phyloP scores from a whole-genome alignment of 1,140 invertebrate genomes.

The Muscidifurax raptorellus region DNA sequence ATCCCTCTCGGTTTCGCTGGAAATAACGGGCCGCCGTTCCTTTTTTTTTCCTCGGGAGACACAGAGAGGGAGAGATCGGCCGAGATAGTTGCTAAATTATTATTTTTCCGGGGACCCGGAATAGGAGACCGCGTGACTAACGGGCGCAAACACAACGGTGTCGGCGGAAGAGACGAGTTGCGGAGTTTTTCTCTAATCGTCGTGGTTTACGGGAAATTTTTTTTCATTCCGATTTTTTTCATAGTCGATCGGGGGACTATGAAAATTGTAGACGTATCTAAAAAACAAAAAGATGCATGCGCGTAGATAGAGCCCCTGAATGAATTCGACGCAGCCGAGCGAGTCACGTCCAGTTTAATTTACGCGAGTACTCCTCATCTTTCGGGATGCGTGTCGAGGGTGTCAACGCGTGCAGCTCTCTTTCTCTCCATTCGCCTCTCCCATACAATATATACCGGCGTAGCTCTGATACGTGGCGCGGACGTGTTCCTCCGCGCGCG shows the following conservation, averaged over 20 bases:
- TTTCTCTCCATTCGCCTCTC: conserved; percentile 3
- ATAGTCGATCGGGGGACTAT: too few relatives aligned
- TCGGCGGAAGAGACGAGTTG: conserved; percentile 13
- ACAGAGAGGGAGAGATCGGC: conserved; percentile 48
- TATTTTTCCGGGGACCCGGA: conserved; percentile 58
- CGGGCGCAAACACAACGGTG: conserved; percentile 8
- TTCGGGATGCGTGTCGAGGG: conserved; percentile 1
- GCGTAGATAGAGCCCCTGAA: background rate
- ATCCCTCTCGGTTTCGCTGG: conserved; percentile 46
- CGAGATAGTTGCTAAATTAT: conserved; percentile 67
- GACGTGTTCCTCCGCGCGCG: conserved; percentile 20
- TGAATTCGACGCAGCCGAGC: background rate
- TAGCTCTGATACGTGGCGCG: conserved; percentile 5
- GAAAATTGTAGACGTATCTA: too few relatives aligned
- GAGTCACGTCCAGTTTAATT: conserved; percentile 21
- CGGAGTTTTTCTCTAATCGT: background rate
- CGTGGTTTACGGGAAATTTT: background rate
- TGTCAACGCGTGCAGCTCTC: conserved; percentile 10
- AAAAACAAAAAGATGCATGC: background rate
- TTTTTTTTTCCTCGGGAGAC: conserved; percentile 18
- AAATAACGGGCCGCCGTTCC: conserved; percentile 55
- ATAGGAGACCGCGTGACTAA: conserved; percentile 59
- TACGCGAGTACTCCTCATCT: background rate
- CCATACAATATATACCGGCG: too few relatives aligned
- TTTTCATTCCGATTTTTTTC: background rate